A percentile compares a stretch with the other conserved stretches of the same genome.
phyloP scores from a whole-genome alignment of 1,140 invertebrate genomes.

The Diplogasteroides magnus region DNA sequence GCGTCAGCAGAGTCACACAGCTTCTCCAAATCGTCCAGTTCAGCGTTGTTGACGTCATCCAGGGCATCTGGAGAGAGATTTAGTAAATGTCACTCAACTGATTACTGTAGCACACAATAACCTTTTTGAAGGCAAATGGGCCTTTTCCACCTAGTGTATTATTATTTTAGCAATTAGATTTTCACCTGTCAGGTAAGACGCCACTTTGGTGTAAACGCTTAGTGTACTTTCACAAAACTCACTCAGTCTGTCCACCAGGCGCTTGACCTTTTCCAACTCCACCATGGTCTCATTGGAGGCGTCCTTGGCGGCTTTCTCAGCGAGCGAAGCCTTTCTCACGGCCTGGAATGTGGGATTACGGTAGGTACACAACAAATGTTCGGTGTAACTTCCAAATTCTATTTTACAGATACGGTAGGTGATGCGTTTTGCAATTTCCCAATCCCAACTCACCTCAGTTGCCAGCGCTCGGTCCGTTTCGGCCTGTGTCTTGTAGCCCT shows the following conservation, averaged over 20 bases:
- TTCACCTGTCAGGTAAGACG: background rate
- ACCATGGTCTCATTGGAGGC: slow-evolving; percentile 20
- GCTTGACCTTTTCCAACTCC: slow-evolving; percentile 27
- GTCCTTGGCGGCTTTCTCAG: slow-evolving; percentile 31
- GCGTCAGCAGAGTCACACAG: slow-evolving; percentile 42
- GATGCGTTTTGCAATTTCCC: too few species aligned
- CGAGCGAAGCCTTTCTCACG: slow-evolving; percentile 30
- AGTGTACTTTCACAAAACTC: slow-evolving; percentile 5
- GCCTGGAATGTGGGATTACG: slow-evolving; percentile 18
- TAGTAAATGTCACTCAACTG: background rate
- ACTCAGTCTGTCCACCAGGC: slow-evolving; percentile 31
- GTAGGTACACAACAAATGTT: too few species aligned
- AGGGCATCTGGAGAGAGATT: slow-evolving; percentile 45
- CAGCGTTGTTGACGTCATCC: slow-evolving; percentile 51
- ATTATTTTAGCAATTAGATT: background rate
- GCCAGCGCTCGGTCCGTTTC: slow-evolving; percentile 14
- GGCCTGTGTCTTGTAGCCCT: slow-evolving; percentile 26
- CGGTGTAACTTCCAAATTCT: too few species aligned
- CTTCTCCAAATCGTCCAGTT: slow-evolving; percentile 44
- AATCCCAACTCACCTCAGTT: slow-evolving; percentile 7
- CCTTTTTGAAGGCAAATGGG: slow-evolving; percentile 23
- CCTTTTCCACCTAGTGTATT: slow-evolving; percentile 22
- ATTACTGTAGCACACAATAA: background rate
- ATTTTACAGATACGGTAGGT: background rate
- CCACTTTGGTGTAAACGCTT: background rate